phyloP scores from a whole-genome alignment of 2,113 vertebrate genomes.

The Ellobius talpinus region DNA sequence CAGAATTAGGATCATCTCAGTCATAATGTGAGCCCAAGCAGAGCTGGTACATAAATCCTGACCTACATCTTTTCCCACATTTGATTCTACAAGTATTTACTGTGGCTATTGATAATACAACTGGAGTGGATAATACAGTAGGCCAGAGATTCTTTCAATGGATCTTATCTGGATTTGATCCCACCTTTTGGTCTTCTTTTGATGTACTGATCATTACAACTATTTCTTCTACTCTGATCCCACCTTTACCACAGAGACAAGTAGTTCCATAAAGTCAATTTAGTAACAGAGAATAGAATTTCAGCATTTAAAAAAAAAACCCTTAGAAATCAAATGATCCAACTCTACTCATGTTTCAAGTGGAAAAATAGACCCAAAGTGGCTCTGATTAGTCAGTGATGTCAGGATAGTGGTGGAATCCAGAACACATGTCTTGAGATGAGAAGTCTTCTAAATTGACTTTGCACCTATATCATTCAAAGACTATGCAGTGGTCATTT shows the following conservation, averaged over 20 bases:
- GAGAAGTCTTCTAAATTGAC: background rate
- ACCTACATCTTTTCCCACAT: background rate
- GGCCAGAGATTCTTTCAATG: background rate
- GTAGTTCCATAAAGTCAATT: background rate
- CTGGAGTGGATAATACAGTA: background rate
- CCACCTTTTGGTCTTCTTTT: background rate
- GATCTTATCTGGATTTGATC: accelerated
- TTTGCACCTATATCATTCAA: background rate
- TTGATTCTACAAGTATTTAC: background rate
- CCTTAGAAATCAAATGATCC: background rate
- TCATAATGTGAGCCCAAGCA: background rate
- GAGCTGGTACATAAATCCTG: background rate
- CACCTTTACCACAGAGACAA: background rate
- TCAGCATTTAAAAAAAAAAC: background rate
- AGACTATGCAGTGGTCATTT: background rate
- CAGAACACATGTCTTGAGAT: background rate
- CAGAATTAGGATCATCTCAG: background rate
- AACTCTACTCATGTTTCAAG: background rate
- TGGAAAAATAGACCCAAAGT: background rate
- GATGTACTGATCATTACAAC: background rate
- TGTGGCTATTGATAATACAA: accelerated
- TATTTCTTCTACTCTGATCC: background rate
- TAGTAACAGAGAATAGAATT: background rate
- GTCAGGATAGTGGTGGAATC: background rate
- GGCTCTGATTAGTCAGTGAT: background rate